phyloP scores from a whole-genome alignment of 2,888 invertebrate genomes.

The Volucella inflata region DNA sequence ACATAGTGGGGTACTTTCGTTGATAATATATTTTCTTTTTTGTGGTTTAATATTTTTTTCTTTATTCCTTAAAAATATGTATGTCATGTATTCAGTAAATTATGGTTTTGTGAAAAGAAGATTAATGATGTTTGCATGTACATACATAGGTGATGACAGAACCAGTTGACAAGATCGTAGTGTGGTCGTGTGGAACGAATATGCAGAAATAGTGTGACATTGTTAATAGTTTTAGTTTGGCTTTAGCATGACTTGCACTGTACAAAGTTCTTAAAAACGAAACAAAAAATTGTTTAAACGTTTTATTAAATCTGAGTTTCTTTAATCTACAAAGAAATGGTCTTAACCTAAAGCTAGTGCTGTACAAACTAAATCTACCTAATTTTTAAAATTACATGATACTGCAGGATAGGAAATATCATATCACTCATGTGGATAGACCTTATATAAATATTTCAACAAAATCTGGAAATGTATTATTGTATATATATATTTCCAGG shows the following conservation, averaged over 20 bases:
- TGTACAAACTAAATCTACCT: too few species aligned
- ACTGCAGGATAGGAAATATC: too few species aligned
- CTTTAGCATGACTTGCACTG: constrained; percentile 44
- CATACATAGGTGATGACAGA: constrained; percentile 60
- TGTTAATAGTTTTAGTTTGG: constrained; percentile 53
- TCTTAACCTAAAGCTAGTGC: too few species aligned
- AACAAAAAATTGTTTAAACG: too few species aligned
- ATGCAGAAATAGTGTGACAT: constrained; percentile 34
- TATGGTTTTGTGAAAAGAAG: constrained; percentile 28
- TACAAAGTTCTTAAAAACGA: constrained; percentile 11
- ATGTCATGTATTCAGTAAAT: constrained; percentile 2
- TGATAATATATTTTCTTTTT: constrained; percentile 13
- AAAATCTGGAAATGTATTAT: too few species aligned
- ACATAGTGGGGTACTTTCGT: constrained; percentile 12
- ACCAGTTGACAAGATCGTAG: constrained; percentile 5
- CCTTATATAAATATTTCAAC: too few species aligned
- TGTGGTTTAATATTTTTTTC: constrained; percentile 45
- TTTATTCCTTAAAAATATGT: constrained; percentile 10
- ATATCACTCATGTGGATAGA: too few species aligned
- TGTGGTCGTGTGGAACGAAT: constrained; percentile 58
- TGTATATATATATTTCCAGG: too few species aligned
- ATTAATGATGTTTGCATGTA: constrained; percentile 61
- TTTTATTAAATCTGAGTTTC: too few species aligned
- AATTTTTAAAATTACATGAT: too few species aligned
- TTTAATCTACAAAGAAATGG: too few species aligned